Percentiles rank a stretch among this genome's conserved stretches.
Evolutionary conservation across 2,113 vertebrate species (phyloP).

Genomic region (Pipa parva): DNA sequence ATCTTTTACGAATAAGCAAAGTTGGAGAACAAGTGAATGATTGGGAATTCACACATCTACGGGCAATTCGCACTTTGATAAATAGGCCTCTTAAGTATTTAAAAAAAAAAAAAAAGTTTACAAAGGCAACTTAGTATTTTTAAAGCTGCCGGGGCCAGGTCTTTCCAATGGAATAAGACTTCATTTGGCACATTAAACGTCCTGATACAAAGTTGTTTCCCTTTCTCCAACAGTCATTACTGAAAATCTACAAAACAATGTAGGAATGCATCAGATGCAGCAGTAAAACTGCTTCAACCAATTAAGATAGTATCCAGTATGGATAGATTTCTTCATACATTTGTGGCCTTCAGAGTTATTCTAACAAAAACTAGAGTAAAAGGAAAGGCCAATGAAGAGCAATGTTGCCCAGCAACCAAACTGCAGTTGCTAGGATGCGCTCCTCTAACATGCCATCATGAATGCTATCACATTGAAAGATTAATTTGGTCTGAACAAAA

Average conservation of each 20-base stretch:
- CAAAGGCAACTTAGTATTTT: too few relatives aligned
- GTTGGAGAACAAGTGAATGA: too few relatives aligned
- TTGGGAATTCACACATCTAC: too few relatives aligned
- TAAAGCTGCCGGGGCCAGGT: too few relatives aligned
- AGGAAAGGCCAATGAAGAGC: constrained; percentile 71
- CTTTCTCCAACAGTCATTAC: too few relatives aligned
- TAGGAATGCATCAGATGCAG: not conserved
- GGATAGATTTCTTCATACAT: constrained; percentile 50
- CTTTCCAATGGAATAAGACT: too few relatives aligned
- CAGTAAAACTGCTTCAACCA: constrained; percentile 47
- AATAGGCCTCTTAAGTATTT: too few relatives aligned
- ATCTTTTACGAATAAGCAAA: too few relatives aligned
- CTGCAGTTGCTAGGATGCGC: constrained; percentile 87
- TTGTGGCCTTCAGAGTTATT: constrained; percentile 51
- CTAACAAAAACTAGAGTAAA: constrained; percentile 56
- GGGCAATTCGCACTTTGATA: too few relatives aligned
- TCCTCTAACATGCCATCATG: constrained; percentile 82
- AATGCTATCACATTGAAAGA: constrained; percentile 84
- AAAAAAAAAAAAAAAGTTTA: too few relatives aligned
- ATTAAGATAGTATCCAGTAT: constrained; percentile 59
- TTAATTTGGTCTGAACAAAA: constrained; percentile 89
- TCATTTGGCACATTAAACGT: too few relatives aligned
- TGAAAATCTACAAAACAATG: not conserved
- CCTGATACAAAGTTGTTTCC: too few relatives aligned
- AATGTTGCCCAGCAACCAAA: constrained; percentile 80